Evolutionary conservation across 2,888 invertebrate genomes (phyloP), one percentile per base, ranked within the genome.

Genomic region (Pecten maximus): DNA sequence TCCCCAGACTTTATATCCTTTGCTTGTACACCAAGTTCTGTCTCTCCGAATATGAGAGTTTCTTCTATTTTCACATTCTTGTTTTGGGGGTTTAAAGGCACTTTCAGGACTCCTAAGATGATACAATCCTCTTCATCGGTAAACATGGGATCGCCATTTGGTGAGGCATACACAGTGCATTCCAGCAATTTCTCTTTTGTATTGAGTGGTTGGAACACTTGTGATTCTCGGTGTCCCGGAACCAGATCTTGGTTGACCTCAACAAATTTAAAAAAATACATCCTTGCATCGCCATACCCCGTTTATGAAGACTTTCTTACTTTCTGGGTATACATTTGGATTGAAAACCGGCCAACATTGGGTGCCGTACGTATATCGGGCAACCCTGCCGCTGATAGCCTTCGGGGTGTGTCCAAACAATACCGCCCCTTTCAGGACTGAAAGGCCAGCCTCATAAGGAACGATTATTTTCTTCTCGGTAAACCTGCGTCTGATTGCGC

Each of bases 321-420:
- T 39, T 10, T 16, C 44, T 4, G 91, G 91, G 40, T 89, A 88
- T 35, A 40, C 48, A 39, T 40, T 54, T 0, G 40, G 39, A 35
- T 93, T 91, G 86, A 92, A 93, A 4, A 88, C 86, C 35, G 93
- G 93, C 86, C 92, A 92, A 10, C 93, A 90, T 90, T 93, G 91
- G 1, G 92, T 93, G 19, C 93, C 93, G 60, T 93, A 93, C 3
- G 93, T 92, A 74, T 92, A 91, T 1, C 92, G 91, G 0, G 90
- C 40, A 28, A 90, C 87, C 23, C 90, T 54, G 15, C 40, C 28
- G 16, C 89, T 89, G n/a, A 92, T 90, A 12, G 88, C 44, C 12
- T 40, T 35, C 23, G 92, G 91, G 8, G 89, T 35, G 16, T 92
- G 92, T 50, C 92, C 92, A 60, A 91, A 90, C 16, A 90, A 40